A percentile compares a stretch with the other conserved stretches of the same genome.
Evolutionary conservation across 2,888 invertebrate species (phyloP).

Genomic region (Xanthostigma xanthostigma): DNA sequence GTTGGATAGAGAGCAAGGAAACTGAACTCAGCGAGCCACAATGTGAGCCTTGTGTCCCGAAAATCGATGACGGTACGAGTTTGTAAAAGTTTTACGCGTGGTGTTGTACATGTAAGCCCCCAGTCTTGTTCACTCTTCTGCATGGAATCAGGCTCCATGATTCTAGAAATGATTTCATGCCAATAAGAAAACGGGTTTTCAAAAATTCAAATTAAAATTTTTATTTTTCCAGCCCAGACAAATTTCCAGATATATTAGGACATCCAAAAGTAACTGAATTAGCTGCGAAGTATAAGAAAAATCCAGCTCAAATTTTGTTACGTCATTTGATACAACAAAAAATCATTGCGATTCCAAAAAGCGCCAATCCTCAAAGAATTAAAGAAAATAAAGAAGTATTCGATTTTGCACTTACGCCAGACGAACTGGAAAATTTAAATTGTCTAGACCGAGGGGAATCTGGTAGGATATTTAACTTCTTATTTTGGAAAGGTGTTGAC

Average conservation of each 20-base stretch:
- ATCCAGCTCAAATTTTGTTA: conserved; percentile 56
- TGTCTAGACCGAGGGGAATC: conserved; percentile 42
- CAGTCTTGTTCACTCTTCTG: too few species aligned
- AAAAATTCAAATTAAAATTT: neutral
- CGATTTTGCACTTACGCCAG: conserved; percentile 40
- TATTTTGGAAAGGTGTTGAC: conserved; percentile 50
- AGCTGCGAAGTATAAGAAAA: conserved; percentile 40
- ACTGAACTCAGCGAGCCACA: too few species aligned
- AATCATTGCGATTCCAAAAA: conserved; percentile 64
- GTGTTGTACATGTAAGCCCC: too few species aligned
- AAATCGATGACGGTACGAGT: too few species aligned
- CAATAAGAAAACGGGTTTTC: too few species aligned
- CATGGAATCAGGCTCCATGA: too few species aligned
- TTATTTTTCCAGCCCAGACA: conserved; percentile 29
- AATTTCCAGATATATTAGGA: conserved; percentile 45
- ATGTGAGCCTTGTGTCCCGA: too few species aligned
- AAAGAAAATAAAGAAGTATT: conserved; percentile 53
- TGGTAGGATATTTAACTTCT: conserved; percentile 53
- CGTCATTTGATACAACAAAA: conserved; percentile 50
- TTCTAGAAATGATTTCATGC: too few species aligned
- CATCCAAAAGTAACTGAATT: conserved; percentile 41
- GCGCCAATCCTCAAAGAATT: conserved; percentile 50
- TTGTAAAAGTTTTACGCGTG: too few species aligned
- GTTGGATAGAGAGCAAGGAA: too few species aligned
- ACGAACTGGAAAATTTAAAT: conserved; percentile 38